Evolutionary conservation across 2,113 vertebrate genomes (phyloP).

Genomic region (Bolborhynchus lineola): DNA sequence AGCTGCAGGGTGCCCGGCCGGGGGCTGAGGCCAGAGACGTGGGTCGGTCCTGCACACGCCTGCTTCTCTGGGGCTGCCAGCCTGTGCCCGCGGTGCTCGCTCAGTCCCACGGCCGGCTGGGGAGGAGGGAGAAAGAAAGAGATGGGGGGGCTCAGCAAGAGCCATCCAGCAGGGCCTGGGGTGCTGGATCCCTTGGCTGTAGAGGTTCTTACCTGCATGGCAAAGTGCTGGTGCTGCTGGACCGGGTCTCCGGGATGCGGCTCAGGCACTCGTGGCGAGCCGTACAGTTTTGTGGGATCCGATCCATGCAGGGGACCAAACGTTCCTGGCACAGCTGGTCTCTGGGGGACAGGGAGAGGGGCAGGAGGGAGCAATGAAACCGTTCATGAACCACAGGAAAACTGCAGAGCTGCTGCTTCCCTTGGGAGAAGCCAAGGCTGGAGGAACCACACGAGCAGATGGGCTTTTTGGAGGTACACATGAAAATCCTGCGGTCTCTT

Average conservation of each 20-base stretch:
- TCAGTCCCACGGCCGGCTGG: constrained; percentile 79
- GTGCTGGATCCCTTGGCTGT: not conserved
- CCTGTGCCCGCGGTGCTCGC: constrained; percentile 76
- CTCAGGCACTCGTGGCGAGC: constrained; percentile 76
- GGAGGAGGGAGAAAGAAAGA: not conserved
- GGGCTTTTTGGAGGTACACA: not conserved
- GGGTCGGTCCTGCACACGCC: constrained; percentile 78
- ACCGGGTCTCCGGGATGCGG: constrained; percentile 74
- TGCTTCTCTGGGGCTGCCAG: constrained; percentile 75
- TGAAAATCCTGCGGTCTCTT: not conserved
- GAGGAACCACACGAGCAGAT: rapidly evolving
- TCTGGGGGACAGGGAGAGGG: not conserved
- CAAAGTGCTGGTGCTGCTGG: constrained; percentile 80
- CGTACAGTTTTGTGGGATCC: constrained; percentile 77
- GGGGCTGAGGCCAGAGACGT: constrained; percentile 78
- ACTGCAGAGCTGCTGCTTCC: not conserved
- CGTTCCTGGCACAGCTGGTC: constrained; percentile 71
- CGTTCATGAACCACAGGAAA: not conserved
- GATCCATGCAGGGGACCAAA: constrained; percentile 79
- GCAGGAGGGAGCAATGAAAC: not conserved
- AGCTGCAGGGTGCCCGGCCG: constrained; percentile 80
- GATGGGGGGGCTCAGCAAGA: not conserved
- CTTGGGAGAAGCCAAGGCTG: not conserved
- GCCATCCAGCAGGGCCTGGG: rapidly evolving
- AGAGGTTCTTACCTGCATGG: constrained; percentile 80